Conservation (phyloP, 2,797 vertebrate genomes). For the Molothrus aeneus region DNA sequence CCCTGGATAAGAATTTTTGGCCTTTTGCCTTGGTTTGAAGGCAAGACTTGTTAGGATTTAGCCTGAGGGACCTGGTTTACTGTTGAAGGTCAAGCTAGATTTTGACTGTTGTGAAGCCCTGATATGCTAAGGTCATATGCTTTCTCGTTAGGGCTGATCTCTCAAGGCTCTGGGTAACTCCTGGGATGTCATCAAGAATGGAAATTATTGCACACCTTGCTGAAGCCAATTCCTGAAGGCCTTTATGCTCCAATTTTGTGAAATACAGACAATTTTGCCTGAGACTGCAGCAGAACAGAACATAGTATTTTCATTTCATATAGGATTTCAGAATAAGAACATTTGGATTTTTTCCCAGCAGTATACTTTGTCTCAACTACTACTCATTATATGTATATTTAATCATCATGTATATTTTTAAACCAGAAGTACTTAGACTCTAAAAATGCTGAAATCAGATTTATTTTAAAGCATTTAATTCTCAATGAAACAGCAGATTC, state of each 20-base stretch:
- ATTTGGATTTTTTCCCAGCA: conserved; percentile 15
- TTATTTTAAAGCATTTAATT: neutral
- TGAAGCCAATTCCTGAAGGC: neutral
- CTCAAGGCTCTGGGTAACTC: neutral
- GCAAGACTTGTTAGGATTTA: conserved; percentile 58
- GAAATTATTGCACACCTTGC: conserved; percentile 46
- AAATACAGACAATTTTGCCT: neutral
- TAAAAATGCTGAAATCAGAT: neutral
- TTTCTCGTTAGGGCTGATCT: conserved; percentile 43
- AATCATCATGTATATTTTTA: neutral
- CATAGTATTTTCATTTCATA: neutral
- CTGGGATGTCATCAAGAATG: neutral
- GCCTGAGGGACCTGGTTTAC: conserved; percentile 52
- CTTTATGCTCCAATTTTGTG: neutral
- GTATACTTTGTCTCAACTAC: neutral
- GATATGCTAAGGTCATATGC: conserved; percentile 37
- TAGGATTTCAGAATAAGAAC: neutral
- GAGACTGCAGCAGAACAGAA: neutral
- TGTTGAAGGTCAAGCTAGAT: conserved; percentile 58
- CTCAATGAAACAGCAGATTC: neutral
- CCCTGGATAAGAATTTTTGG: conserved; percentile 63
- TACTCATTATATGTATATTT: neutral
- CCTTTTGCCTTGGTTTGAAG: conserved; percentile 64
- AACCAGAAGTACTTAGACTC: neutral
- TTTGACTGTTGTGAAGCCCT: conserved; percentile 45